phyloP scores from a whole-genome alignment of 2,888 invertebrate species.

The Abrostola tripartita region DNA sequence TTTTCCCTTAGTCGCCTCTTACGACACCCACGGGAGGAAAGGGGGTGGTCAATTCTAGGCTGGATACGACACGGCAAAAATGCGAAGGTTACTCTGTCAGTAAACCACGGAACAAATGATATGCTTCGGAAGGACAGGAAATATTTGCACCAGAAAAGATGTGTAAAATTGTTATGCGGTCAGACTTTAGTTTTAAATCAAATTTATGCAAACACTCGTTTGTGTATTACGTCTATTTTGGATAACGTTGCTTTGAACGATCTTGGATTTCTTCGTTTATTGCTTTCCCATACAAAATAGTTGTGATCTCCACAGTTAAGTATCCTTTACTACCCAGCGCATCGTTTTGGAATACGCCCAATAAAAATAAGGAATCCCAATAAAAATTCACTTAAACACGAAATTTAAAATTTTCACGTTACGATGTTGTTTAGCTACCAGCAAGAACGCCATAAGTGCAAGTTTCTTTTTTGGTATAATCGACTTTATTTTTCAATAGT shows the following conservation, averaged over 20 bases:
- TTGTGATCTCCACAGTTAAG: conserved; percentile 22
- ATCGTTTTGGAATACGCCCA: conserved; percentile 57
- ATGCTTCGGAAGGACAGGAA: too few relatives aligned
- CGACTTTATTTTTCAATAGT: conserved; percentile 19
- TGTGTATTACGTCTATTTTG: too few relatives aligned
- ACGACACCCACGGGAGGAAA: too few relatives aligned
- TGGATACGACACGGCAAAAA: too few relatives aligned
- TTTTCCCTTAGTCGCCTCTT: too few relatives aligned
- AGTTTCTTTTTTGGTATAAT: conserved; percentile 18
- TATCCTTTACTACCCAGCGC: conserved; percentile 22
- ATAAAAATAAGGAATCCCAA: conserved; percentile 82
- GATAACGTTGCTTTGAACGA: neutral
- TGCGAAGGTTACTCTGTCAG: too few relatives aligned
- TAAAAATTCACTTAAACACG: conserved; percentile 87
- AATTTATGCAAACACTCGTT: too few relatives aligned
- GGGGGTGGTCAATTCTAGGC: too few relatives aligned
- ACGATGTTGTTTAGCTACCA: conserved; percentile 62
- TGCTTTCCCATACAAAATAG: conserved; percentile 2
- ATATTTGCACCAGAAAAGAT: too few relatives aligned
- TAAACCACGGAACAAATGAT: too few relatives aligned
- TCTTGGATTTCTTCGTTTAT: neutral
- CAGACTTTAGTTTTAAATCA: too few relatives aligned
- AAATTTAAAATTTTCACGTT: conserved; percentile 86
- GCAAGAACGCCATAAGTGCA: conserved; percentile 54
- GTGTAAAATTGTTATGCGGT: too few relatives aligned